A percentile compares a stretch with the other conserved stretches of the same genome.
Conservation (phyloP, 2,888 invertebrate species). For the Mesorhabditis sp. region DNA sequence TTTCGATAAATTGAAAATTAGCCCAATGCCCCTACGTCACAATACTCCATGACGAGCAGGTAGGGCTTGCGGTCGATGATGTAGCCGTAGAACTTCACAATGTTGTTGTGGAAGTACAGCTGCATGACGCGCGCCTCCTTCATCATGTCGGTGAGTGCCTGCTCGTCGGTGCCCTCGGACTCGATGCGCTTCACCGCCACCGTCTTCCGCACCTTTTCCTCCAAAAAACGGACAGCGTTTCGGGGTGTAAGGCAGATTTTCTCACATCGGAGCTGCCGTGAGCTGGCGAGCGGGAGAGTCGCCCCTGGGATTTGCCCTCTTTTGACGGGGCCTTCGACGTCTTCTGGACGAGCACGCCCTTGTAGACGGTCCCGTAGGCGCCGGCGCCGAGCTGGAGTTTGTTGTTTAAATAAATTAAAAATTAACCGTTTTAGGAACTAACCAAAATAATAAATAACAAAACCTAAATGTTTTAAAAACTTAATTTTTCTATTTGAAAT, state of each 20-base stretch:
- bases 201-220: conserved; percentile 15
- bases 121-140: conserved; percentile 53
- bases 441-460: too few relatives aligned
- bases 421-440: not conserved
- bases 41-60: conserved; percentile 46
- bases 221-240: too few relatives aligned
- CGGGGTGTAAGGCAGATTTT: too few relatives aligned
- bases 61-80: conserved; percentile 45
- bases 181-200: conserved; percentile 32
- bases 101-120: conserved; percentile 46
- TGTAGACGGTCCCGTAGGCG: conserved; percentile 48
- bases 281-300: too few relatives aligned
- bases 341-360: conserved; percentile 25
- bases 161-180: conserved; percentile 30
- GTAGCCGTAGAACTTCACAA: conserved; percentile 49
- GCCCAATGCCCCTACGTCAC: conserved; percentile 34
- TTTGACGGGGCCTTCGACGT: not conserved
- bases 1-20: too few relatives aligned
- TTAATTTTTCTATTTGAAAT: too few relatives aligned
- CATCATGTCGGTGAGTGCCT: conserved; percentile 47
- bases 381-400: conserved; percentile 35
- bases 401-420: not conserved
- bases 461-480: too few relatives aligned
- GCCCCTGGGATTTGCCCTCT: too few relatives aligned
- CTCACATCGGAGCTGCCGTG: too few relatives aligned